Evolutionary conservation across 23 tunicate species (phyloP), one percentile per base, ranked within the genome.

Genomic region (Trididemnum miniatum): DNA sequence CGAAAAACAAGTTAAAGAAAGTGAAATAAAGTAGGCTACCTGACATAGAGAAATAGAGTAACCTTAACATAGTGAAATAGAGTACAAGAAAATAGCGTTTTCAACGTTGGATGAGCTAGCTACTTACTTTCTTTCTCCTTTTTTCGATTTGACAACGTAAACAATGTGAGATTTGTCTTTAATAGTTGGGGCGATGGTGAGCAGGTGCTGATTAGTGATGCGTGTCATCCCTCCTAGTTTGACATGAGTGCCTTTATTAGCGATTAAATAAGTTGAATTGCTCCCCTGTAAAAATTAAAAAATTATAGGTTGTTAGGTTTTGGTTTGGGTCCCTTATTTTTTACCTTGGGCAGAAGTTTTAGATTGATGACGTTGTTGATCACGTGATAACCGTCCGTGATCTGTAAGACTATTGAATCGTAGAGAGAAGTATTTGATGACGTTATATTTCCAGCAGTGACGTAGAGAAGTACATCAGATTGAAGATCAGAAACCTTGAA

Each of bases 161-260:
- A 93, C 98, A 49, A 93, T 76, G 31, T 88, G 84, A 15, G 93
- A 84, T 80, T 88, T 88, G 64, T 88, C 89, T 65, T 88, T 93
- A 36, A 84, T 65, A 35, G 51, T 73, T 0, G 77, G 30, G 1
- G 86, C 92, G 31, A 83, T 63, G 35, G 88, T 84, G 35, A 71
- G 84, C 74, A 93, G 71, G 35, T 89, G 87, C 28, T 82, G 90
- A 54, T 59, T 76, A 22, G 98, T 93, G 74, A 93, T 84, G 39
- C 84, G 98, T 34, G 87, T 59, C 89, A 93, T 50, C 28, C 92
- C 93, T 34, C 89, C 89, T 34, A 65, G 59, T 7, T 79, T 57
- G 1, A 93, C 89, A 51, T 66, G 93, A 0, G 85, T 76, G 18
- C 77, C 81, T 49, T 84, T 81, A 69, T 82, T 88, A 23, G 81